Base-by-base conservation (phyloP, 2,113 vertebrate species). In the Cathartes aura region DNA sequence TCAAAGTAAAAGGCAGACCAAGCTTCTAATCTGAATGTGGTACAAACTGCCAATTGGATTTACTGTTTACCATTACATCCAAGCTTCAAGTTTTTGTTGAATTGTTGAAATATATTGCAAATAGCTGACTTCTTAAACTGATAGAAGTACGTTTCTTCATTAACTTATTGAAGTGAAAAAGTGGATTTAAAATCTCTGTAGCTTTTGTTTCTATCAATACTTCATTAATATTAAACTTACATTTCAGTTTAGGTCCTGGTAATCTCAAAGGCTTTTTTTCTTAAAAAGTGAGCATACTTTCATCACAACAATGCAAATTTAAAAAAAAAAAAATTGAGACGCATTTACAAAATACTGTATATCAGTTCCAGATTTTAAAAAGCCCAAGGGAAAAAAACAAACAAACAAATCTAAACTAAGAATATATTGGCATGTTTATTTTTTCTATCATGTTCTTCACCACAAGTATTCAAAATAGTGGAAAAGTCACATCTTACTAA, bases 341-440 rank as follows among this genome's bases (percentile, higher is more conserved):
- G 36, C 3, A 7, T 75, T 68, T 91, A 27, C 8, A 82, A 62
- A 82, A 83, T 7, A 56, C 6, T 40, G 1, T 64, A 4, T 60
- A 7, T 32, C 15, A n/a, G 5, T 58, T 84, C 30, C 20, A 60
- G 14, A 38, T 91, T 67, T 59, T 45, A 23, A 83, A 70, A 81
- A 63, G 4, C 3, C 4, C 1, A 27, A 50, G 13, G 10, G 58
- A 20, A 48, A 63, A 67, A 83, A 7, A 6, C 3, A 66, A 80
- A 3, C 6, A 32, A 78, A 36, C 2, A 36, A 59, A 40, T 26
- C 22, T 48, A 67, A 80, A 36, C 12, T 40, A 45, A 78, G 23
- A 74, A 45, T 30, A n/a, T 1, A 5, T 24, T n/a, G 3, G 0
- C 7, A 30, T 34, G 26, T 19, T 89, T 53, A 24, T 2, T 30